Conservation (phyloP, 1,140 invertebrate genomes). For the Pseudobourletiella spinata region DNA sequence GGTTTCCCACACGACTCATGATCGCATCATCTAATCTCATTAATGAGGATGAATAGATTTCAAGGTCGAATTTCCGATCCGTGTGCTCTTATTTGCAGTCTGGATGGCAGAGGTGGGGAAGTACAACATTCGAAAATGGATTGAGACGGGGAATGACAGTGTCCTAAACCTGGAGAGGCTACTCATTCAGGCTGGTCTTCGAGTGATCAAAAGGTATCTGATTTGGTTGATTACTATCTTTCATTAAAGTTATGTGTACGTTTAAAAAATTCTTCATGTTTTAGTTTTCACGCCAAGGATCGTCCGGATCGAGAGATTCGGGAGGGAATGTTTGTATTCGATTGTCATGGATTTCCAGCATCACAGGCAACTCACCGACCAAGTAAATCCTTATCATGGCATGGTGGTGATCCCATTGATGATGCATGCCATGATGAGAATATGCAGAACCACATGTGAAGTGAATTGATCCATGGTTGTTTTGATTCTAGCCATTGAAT, state of each 20-base stretch:
- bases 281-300: neutral
- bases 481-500: no score
- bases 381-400: no score
- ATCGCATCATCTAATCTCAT: no score
- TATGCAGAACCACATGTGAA: no score
- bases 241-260: neutral
- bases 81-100: no score
- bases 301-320: neutral
- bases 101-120: constrained; percentile 1
- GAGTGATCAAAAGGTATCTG: neutral
- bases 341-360: neutral
- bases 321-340: neutral
- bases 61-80: no score
- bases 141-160: neutral
- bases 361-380: neutral
- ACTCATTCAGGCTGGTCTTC: neutral
- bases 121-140: neutral
- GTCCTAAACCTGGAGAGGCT: neutral
- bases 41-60: no score
- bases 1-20: no score
- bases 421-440: no score
- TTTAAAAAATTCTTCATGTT: neutral
- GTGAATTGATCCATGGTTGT: no score
- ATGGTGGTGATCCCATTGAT: no score
- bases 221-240: neutral